phyloP scores from a whole-genome alignment of 1,140 invertebrate species.

The Plutomurus gul region DNA sequence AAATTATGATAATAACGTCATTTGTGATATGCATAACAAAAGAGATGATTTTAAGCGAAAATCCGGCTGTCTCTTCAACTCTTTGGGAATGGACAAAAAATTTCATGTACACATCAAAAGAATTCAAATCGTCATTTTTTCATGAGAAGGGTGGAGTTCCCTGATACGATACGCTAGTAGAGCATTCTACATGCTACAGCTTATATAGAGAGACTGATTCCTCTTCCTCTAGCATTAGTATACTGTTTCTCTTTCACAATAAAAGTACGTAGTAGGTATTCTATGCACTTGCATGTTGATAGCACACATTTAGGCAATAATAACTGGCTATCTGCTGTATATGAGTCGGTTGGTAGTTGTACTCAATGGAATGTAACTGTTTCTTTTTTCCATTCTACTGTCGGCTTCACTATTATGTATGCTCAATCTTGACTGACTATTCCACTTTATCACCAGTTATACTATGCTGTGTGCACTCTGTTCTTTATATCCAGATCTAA shows the following conservation, averaged over 20 bases:
- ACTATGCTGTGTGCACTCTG: too few relatives aligned
- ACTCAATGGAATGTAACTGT: neutral
- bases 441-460: too few relatives aligned
- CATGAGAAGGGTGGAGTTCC: constrained; percentile 18
- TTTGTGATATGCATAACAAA: constrained; percentile 50
- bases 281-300: too few relatives aligned
- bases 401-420: neutral
- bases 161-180: neutral
- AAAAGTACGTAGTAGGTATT: neutral
- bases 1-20: constrained; percentile 51
- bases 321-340: too few relatives aligned
- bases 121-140: constrained; percentile 23
- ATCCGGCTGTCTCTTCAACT: constrained; percentile 44
- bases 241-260: too few relatives aligned
- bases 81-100: constrained; percentile 27
- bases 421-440: too few relatives aligned
- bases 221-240: neutral
- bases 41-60: constrained; percentile 46
- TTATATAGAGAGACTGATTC: neutral
- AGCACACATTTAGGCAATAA: too few relatives aligned
- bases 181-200: too few relatives aligned
- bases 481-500: too few relatives aligned
- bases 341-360: neutral
- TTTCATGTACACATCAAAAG: constrained; percentile 29
- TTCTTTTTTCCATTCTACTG: neutral